These are phyloP conservation scores for Pseudorasbora parva DNA, from an alignment of 2,113 vertebrate genomes.

Conservation along the genomic window DNA sequence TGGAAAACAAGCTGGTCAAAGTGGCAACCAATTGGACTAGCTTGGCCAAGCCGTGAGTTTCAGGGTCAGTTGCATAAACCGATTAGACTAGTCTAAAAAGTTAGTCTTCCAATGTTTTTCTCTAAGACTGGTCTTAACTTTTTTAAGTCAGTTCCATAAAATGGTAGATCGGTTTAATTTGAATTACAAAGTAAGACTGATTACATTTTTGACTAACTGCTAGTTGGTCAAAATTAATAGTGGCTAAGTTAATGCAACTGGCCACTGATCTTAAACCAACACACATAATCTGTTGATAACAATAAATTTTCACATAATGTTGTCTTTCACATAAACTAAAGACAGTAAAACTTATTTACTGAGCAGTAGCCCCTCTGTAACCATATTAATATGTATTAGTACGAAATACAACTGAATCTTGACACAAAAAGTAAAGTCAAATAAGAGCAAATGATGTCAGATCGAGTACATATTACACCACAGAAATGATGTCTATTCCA, in stretches of 20 bases:
- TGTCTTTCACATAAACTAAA: not conserved
- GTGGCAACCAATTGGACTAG: not conserved
- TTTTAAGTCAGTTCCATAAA: no score
- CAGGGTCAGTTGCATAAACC: no score
- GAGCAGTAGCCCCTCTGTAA: not conserved
- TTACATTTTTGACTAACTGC: no score
- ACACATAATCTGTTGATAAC: not conserved
- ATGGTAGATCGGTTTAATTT: no score
- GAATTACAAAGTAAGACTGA: no score
- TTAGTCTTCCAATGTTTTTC: no score
- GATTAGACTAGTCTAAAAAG: no score
- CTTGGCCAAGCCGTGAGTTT: not conserved
- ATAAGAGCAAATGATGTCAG: constrained; percentile 2
- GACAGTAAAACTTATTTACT: constrained; percentile 1
- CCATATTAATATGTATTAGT: not conserved
- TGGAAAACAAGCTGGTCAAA: not conserved
- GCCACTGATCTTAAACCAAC: not conserved
- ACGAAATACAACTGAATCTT: not conserved
- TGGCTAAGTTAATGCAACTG: no score
- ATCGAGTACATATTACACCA: not conserved
- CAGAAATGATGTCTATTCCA: constrained; percentile 5
- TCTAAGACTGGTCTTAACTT: no score
- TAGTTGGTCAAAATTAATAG: no score
- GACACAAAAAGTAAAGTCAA: not conserved
- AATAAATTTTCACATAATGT: not conserved